Percentiles rank a stretch among this genome's conserved stretches.
Conservation (phyloP, 1,140 invertebrate species). For the Brachionus paranguensis region DNA sequence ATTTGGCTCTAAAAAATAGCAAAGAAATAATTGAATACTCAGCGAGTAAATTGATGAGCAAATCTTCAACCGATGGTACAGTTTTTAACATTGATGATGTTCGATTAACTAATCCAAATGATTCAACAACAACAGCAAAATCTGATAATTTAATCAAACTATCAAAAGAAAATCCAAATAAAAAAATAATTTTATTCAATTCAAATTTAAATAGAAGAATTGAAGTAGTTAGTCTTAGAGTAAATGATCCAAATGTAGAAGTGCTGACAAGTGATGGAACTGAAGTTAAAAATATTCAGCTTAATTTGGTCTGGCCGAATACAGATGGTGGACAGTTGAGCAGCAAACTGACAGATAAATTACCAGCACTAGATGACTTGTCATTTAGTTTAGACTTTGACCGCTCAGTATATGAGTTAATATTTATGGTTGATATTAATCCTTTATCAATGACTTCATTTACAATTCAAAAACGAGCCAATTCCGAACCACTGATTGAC, state of each 20-base stretch:
- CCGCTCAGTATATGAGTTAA: neutral
- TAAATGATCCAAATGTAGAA: conserved; percentile 1
- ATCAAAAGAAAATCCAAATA: neutral
- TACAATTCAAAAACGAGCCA: neutral
- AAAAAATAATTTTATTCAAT: conserved; percentile 32
- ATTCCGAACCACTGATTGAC: neutral
- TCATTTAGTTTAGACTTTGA: neutral
- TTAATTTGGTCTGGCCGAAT: conserved; percentile 16
- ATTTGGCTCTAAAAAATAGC: conserved; percentile 61
- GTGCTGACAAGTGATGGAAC: neutral
- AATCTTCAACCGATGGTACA: neutral
- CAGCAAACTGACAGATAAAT: neutral
- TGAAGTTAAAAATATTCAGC: neutral
- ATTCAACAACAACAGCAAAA: conserved; percentile 28
- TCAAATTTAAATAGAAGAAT: conserved; percentile 19
- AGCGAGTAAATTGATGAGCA: conserved; percentile 59
- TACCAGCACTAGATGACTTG: neutral
- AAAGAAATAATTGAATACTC: conserved; percentile 68
- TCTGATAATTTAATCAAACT: conserved; percentile 27
- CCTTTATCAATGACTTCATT: conserved; percentile 9
- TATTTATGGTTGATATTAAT: conserved; percentile 12
- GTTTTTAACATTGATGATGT: conserved; percentile 40
- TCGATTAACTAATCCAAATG: conserved; percentile 42
- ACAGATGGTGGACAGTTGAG: neutral
- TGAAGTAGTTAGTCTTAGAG: neutral